Evolutionary conservation across 2,888 invertebrate genomes (phyloP).

Genomic region (Barypeithes pellucidus): DNA sequence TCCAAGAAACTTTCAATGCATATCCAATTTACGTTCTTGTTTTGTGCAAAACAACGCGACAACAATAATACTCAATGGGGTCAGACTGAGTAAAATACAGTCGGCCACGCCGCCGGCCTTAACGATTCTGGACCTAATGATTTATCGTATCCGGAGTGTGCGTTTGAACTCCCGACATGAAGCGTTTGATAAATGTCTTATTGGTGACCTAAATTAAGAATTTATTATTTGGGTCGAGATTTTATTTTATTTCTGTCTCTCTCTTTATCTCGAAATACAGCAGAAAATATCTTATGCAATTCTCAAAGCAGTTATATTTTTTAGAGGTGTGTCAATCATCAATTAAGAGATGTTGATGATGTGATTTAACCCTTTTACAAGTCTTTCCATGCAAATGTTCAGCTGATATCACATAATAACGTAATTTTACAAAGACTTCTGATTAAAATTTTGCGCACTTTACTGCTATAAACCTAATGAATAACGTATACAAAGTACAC

Average conservation of each 20-base stretch:
- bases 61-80: constrained; percentile 19
- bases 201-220: constrained; percentile 13
- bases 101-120: neutral
- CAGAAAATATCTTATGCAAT: no score
- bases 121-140: constrained; percentile 36
- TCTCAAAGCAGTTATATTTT: no score
- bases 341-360: no score
- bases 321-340: no score
- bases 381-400: no score
- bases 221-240: constrained; percentile 3
- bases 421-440: no score
- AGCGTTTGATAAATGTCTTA: constrained; percentile 38
- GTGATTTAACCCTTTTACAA: no score
- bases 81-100: constrained; percentile 3
- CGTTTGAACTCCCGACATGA: constrained; percentile 39
- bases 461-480: neutral
- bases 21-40: constrained; percentile 6
- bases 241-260: no score
- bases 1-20: neutral
- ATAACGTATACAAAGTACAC: neutral
- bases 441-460: no score
- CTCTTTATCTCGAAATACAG: no score
- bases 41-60: constrained; percentile 12
- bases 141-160: constrained; percentile 37
- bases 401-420: no score